phyloP scores from a whole-genome alignment of 2,888 invertebrate genomes.

The Ectobius pallidus region DNA sequence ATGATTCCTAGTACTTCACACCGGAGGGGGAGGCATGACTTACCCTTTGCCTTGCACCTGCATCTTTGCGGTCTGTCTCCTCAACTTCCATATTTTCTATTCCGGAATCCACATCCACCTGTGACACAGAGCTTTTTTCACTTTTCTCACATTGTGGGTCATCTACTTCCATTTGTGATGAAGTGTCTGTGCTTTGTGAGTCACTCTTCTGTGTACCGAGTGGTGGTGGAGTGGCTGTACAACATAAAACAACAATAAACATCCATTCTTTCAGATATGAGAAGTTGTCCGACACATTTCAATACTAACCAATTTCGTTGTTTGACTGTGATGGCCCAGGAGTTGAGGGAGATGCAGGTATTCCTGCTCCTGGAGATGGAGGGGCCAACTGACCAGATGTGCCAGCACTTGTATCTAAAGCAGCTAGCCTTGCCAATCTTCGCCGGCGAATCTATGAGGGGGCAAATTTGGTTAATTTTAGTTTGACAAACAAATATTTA shows the following conservation, averaged over 20 bases:
- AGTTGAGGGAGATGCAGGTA: slow-evolving; percentile 52
- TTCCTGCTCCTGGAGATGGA: slow-evolving; percentile 58
- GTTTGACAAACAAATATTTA: no score
- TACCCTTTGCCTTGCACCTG: slow-evolving; percentile 52
- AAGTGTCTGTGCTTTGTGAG: slow-evolving; percentile 54
- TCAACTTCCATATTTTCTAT: slow-evolving; percentile 78
- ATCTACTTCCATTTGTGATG: slow-evolving; percentile 65
- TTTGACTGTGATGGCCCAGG: slow-evolving; percentile 42
- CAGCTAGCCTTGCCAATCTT: slow-evolving; percentile 74
- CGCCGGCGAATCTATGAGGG: slow-evolving; percentile 71
- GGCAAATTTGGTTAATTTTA: slow-evolving; percentile 10
- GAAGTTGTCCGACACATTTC: no score
- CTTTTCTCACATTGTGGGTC: slow-evolving; percentile 57
- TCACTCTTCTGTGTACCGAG: slow-evolving; percentile 51
- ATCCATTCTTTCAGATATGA: background rate
- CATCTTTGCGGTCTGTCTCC: slow-evolving; percentile 55
- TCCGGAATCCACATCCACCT: slow-evolving; percentile 70
- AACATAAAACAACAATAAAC: background rate
- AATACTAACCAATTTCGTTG: slow-evolving; percentile 32
- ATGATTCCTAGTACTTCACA: no score
- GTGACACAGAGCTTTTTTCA: slow-evolving; percentile 57
- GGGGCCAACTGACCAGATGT: slow-evolving; percentile 38
- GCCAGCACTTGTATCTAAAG: slow-evolving; percentile 59
- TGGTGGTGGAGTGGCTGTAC: slow-evolving; percentile 34
- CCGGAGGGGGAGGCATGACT: no score